Conservation (phyloP, 2,113 vertebrate species). For the Chloebia gouldiae region DNA sequence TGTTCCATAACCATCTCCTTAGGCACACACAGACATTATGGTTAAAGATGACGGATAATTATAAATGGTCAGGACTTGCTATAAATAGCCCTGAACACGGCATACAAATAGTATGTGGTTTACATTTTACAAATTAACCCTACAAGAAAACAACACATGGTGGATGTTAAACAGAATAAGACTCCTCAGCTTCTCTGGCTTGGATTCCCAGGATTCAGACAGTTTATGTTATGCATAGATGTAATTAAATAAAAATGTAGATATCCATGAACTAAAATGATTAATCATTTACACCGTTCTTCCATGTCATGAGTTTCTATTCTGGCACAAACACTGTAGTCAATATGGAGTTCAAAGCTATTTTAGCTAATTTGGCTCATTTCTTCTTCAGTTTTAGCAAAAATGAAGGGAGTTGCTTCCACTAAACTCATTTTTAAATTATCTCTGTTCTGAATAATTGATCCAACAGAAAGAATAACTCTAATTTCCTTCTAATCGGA, state of each 20-base stretch:
- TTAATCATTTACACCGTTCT: conserved; percentile 35
- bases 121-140: conserved; percentile 67
- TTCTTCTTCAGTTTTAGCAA: conserved; percentile 41
- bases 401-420: conserved; percentile 10
- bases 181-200: conserved; percentile 51
- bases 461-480: conserved; percentile 33
- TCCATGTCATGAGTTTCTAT: conserved; percentile 30
- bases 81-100: conserved; percentile 49
- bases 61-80: conserved; percentile 57
- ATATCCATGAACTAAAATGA: conserved; percentile 25
- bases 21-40: conserved; percentile 12
- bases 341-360: conserved; percentile 59
- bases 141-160: conserved; percentile 65
- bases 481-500: neutral
- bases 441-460: conserved; percentile 33
- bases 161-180: conserved; percentile 56
- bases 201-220: conserved; percentile 43
- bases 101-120: conserved; percentile 54
- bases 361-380: conserved; percentile 59
- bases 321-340: conserved; percentile 51
- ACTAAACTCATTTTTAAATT: neutral
- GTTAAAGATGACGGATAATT: conserved; percentile 56
- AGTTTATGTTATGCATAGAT: conserved; percentile 40
- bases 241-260: conserved; percentile 58
- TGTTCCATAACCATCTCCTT: conserved; percentile 3